phyloP scores from a whole-genome alignment of 2,797 vertebrate species.

The Melanotaenia trifasciata region DNA sequence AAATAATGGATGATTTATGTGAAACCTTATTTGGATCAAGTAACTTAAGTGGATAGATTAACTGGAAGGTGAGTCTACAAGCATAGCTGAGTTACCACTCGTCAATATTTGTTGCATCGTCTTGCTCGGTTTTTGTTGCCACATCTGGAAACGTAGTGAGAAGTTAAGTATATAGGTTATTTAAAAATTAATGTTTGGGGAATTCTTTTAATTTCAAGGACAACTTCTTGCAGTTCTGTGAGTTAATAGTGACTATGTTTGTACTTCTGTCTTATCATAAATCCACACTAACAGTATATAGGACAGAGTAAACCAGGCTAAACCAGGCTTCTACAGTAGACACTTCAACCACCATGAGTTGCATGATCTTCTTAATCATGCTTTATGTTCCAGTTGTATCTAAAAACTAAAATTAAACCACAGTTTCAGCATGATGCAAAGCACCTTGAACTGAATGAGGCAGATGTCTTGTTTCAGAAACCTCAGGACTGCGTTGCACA shows the following conservation, averaged over 20 bases:
- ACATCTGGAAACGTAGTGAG: background rate
- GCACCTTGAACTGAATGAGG: background rate
- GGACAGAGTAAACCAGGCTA: no score
- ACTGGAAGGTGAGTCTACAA: background rate
- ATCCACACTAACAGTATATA: background rate
- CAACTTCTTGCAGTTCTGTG: background rate
- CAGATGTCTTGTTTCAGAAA: slow-evolving; percentile 9
- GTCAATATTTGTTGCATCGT: background rate
- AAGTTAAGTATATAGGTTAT: background rate
- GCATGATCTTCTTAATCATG: background rate
- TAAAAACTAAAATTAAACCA: background rate
- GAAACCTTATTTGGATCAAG: background rate
- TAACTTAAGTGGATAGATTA: background rate
- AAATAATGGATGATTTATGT: slow-evolving; percentile 1
- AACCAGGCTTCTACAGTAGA: background rate
- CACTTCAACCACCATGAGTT: background rate
- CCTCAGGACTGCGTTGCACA: slow-evolving; percentile 2
- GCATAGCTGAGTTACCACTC: background rate
- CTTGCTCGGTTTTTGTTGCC: background rate
- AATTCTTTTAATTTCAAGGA: background rate
- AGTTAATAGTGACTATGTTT: background rate
- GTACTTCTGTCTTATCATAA: background rate
- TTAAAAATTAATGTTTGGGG: background rate
- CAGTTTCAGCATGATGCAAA: background rate
- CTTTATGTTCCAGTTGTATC: background rate